These are phyloP conservation scores for Notospermus geniculatus DNA, from an alignment of 1,140 invertebrate genomes.

Conservation along the genomic window DNA sequence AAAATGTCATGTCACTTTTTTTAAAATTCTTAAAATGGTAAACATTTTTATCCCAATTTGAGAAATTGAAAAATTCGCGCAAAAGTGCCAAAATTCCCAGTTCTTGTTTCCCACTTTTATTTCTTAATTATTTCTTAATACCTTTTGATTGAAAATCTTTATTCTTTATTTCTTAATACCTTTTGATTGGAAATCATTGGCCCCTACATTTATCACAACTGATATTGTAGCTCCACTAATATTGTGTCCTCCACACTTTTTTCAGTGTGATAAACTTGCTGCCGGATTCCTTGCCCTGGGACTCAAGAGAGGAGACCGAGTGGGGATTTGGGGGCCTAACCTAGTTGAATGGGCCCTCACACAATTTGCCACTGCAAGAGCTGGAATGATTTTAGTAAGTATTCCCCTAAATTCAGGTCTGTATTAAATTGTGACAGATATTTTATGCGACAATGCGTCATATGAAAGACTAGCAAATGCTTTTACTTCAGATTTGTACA, in stretches of 20 bases:
- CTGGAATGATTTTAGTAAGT: conserved; percentile 76
- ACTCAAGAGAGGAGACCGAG: conserved; percentile 73
- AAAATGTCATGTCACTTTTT: too few relatives aligned
- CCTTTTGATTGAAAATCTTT: too few relatives aligned
- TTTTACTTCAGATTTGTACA: too few relatives aligned
- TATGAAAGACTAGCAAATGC: background rate
- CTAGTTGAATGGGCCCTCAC: conserved; percentile 76
- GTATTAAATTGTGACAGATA: too few relatives aligned
- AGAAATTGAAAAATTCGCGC: too few relatives aligned
- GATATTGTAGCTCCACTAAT: background rate
- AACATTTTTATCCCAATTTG: too few relatives aligned
- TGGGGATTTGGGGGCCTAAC: conserved; percentile 90
- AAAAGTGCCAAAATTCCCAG: too few relatives aligned
- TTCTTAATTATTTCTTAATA: too few relatives aligned
- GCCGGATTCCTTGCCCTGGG: conserved; percentile 76
- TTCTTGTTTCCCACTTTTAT: too few relatives aligned
- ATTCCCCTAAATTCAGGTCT: conserved; percentile 8
- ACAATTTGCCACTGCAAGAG: conserved; percentile 74
- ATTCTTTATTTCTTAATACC: conserved; percentile 7
- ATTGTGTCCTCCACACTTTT: conserved; percentile 11
- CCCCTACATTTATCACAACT: background rate
- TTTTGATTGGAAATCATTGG: background rate
- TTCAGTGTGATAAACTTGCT: conserved; percentile 74
- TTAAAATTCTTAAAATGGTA: too few relatives aligned
- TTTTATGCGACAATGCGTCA: background rate